Base-by-base conservation (phyloP, 2,113 vertebrate species). In the Glaucomys volans region DNA sequence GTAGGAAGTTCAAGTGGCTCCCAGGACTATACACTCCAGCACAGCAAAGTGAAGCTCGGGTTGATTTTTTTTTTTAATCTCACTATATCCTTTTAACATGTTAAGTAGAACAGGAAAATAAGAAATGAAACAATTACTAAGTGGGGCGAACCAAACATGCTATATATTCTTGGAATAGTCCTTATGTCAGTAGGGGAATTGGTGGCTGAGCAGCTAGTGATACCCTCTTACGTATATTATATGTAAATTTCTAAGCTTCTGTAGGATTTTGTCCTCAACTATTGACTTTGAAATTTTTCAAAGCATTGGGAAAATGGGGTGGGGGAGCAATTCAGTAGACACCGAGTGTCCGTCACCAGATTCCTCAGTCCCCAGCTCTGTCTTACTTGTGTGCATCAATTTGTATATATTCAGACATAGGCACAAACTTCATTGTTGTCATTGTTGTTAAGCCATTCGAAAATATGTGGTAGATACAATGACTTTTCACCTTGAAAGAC, bases 311-410 rank as follows among this genome's bases (percentile, higher is more conserved):
- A 86, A 90, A 81, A 22, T 20, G 32, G 28, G 11, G 18, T 16
- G 12, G 4, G 0, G 0, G 10, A 14, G 14, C n/a, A 35, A 50
- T 52, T 92, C 32, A 35, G 64, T 14, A 5, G 86, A 62, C 20
- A 1, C 30, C 59, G 5, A 0, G 0, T 28, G 6, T 35, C 72
- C 32, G 69, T 75, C 26, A 0, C 37, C 1, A 14, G 35, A 50
- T 0, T 50, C 47, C 13, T 26, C 0, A 0, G 8, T 24, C 67
- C 24, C 62, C 9, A 32, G 57, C 11, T 42, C 50, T 35, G 50
- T 50, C 66, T 26, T 12, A 2, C 13, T 14, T 22, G 3, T 28
- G n/a, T 54, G 44, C 47, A 2, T 77, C 18, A 67, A 4, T 59
- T 54, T 67, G 24, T 84, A 5, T 22, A 1, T 74, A 37, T 47